Evolutionary conservation across 2,113 vertebrate species (phyloP).

Genomic region (Zingel zingel): DNA sequence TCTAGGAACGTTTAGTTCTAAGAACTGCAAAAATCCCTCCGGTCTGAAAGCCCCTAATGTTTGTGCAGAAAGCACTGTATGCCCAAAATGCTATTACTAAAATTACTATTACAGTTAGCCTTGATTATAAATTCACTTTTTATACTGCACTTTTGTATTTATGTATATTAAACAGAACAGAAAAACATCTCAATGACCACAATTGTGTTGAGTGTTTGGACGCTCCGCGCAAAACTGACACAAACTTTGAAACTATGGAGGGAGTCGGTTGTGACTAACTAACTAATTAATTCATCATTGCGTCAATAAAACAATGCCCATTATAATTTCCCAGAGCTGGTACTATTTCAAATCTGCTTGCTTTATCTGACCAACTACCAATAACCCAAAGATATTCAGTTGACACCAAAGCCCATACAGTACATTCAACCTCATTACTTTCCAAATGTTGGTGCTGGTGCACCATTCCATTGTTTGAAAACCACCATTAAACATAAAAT

Average conservation of each 20-base stretch:
- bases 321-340: background rate
- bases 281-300: background rate
- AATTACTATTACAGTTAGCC: background rate
- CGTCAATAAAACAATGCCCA: background rate
- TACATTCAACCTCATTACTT: background rate
- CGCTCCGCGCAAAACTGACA: background rate
- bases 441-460: background rate
- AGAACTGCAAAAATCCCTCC: too few relatives aligned
- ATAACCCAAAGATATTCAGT: background rate
- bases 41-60: too few relatives aligned
- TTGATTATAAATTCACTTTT: background rate
- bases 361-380: background rate
- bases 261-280: background rate
- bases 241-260: background rate
- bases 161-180: background rate
- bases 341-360: background rate
- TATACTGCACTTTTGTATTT: background rate
- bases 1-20: too few relatives aligned
- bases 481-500: background rate
- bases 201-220: background rate
- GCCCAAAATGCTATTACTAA: too few relatives aligned
- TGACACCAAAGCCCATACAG: too few relatives aligned
- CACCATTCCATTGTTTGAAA: background rate
- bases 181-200: background rate
- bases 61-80: too few relatives aligned